phyloP scores from a whole-genome alignment of 2,888 invertebrate species.

The Phyllotreta cruciferae region DNA sequence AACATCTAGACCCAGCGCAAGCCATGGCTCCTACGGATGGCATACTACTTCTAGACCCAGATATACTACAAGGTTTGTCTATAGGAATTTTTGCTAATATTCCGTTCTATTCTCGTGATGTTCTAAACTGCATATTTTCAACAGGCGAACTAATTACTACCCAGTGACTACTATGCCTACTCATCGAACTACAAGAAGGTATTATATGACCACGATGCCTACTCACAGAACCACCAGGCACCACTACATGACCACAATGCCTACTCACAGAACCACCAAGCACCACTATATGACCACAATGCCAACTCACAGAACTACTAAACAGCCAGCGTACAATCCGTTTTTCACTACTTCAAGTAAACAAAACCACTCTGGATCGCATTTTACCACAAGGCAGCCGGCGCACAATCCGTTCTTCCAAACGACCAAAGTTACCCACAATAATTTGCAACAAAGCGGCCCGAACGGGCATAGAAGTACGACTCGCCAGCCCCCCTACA shows the following conservation, averaged over 20 bases:
- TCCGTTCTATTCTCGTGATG: too few species aligned
- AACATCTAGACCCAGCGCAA: not conserved
- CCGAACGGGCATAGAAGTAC: not conserved
- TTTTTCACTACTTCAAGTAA: conserved; percentile 14
- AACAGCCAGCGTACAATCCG: conserved; percentile 24
- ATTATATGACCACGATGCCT: conserved; percentile 11
- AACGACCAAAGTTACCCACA: too few species aligned
- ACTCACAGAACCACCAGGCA: conserved; percentile 19
- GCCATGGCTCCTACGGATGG: conserved; percentile 9
- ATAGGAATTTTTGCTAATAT: too few species aligned
- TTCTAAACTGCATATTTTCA: not conserved
- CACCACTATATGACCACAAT: conserved; percentile 8
- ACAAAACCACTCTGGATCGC: not conserved
- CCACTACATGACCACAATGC: conserved; percentile 4
- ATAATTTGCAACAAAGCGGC: too few species aligned
- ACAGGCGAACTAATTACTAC: not conserved
- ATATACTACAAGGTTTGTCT: not conserved
- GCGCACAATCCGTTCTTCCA: conserved; percentile 18
- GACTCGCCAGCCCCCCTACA: conserved; percentile 22
- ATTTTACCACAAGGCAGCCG: conserved; percentile 17
- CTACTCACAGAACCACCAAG: conserved; percentile 13
- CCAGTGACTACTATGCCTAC: conserved; percentile 11
- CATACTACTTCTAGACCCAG: not conserved
- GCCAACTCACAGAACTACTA: conserved; percentile 17
- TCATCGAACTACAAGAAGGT: conserved; percentile 2